Conservation (phyloP, 2,888 invertebrate species). For the Lithodes maja region DNA sequence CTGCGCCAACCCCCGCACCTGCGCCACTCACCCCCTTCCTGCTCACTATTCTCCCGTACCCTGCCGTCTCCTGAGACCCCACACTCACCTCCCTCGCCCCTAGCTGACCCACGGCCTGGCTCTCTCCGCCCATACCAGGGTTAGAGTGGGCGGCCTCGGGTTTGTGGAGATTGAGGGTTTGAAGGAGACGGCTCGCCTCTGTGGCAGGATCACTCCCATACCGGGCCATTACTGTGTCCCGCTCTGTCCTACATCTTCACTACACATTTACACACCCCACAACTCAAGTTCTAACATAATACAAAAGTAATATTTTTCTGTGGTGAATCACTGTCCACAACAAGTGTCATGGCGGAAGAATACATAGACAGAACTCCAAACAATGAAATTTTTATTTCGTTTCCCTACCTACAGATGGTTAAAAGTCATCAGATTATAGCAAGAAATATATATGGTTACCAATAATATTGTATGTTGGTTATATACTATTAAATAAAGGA, state of each 20-base stretch:
- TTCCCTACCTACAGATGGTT: not conserved
- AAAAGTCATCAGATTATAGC: not conserved
- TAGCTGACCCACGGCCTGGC: slow-evolving; percentile 16
- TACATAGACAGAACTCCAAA: slow-evolving; percentile 56
- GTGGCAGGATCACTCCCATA: slow-evolving; percentile 55
- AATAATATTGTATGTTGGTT: not conserved
- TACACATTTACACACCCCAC: not conserved
- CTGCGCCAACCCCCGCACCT: slow-evolving; percentile 49
- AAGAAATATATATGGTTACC: not conserved
- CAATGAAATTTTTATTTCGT: slow-evolving; percentile 51
- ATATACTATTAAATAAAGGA: not conserved
- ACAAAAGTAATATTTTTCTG: slow-evolving; percentile 8
- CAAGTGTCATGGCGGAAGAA: slow-evolving; percentile 70
- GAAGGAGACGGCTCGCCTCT: slow-evolving; percentile 54
- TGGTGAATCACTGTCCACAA: slow-evolving; percentile 49
- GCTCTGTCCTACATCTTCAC: slow-evolving; percentile 49
- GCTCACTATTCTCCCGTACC: slow-evolving; percentile 52
- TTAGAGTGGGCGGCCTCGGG: slow-evolving; percentile 46
- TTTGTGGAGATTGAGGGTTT: slow-evolving; percentile 40
- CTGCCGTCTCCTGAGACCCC: slow-evolving; percentile 18
- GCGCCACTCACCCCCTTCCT: slow-evolving; percentile 28
- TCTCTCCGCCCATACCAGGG: slow-evolving; percentile 50
- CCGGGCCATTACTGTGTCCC: slow-evolving; percentile 54
- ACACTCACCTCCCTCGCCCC: slow-evolving; percentile 9
- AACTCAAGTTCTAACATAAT: slow-evolving; percentile 1